Conservation (phyloP, 2,888 invertebrate genomes). For the Hirtodrosophila trivittata region DNA sequence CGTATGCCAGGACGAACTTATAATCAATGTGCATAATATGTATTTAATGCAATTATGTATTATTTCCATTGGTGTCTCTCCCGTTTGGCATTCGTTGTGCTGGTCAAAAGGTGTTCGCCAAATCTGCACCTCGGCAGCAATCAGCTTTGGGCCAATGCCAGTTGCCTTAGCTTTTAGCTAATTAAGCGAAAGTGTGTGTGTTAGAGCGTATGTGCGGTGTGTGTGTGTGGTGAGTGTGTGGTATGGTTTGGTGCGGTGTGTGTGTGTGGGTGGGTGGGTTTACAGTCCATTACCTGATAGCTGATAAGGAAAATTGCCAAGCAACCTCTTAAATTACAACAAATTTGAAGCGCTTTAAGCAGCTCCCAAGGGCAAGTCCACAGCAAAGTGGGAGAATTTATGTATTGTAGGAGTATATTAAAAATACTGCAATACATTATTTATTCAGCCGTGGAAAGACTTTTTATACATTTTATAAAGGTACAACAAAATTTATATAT, state of each 20-base stretch:
- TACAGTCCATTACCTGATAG: not conserved
- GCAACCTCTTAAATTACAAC: constrained; percentile 8
- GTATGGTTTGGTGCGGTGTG: not conserved
- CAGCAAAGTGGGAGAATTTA: not conserved
- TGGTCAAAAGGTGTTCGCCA: constrained; percentile 4
- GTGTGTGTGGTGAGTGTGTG: constrained; percentile 6
- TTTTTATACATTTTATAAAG: constrained; percentile 42
- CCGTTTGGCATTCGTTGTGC: too few relatives aligned
- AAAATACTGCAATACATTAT: constrained; percentile 43
- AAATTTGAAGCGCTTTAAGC: constrained; percentile 5
- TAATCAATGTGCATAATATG: constrained; percentile 30
- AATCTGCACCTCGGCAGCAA: constrained; percentile 17
- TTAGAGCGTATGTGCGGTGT: not conserved
- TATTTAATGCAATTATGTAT: constrained; percentile 48
- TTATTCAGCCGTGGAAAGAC: constrained; percentile 40
- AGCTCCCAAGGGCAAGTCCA: constrained; percentile 1
- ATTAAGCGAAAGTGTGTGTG: constrained; percentile 12
- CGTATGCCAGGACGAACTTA: constrained; percentile 3
- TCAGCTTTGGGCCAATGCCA: not conserved
- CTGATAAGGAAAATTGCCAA: not conserved
- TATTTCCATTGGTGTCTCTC: constrained; percentile 1
- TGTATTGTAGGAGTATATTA: not conserved
- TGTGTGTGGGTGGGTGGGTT: constrained; percentile 25
- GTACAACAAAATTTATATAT: not conserved
- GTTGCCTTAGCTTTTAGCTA: constrained; percentile 17